Evolutionary conservation across 2,888 invertebrate species (phyloP), one percentile per base, ranked within the genome.

Genomic region (Sphecodes monilicornis): DNA sequence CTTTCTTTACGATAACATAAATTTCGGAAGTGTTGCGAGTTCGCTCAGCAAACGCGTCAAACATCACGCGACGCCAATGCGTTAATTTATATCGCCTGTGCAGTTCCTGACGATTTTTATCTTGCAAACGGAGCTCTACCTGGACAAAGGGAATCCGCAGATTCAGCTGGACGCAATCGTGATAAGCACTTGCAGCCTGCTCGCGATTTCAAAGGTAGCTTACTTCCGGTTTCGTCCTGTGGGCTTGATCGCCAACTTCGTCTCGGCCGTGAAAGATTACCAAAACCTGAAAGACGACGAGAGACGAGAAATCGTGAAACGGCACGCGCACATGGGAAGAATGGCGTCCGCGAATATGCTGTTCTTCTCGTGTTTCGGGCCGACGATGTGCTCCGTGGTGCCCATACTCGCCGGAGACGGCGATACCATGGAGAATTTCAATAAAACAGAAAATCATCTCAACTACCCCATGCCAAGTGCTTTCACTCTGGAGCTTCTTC

Each of bases 211-310:
- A 0, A 82, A 82, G 36, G 69, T 82, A 18, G 1, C 46, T 3
- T 22, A 0, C 1, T 82, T 70, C n/a, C 80, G 80, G 5, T 13
- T 60, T 8, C 43, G n/a, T 18, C 16, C 29, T 1, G 1, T 29
- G 0, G 82, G 60, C 0, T 54, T 82, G 6, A 32, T 74, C 13
- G 3, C 18, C 8, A 82, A 82, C 73, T 82, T 80, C 36, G n/a
- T 5, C 0, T 79, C 82, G 18, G 80, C 80, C 0, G 18, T 74
- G 18, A 69, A 41, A 16, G 82, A 82, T 54, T 82, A 82, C 60
- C 22, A 69, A 0, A 32, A 70, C 0, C 3, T 60, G 2, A 16
- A 1, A 0, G 22, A 26, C 1, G 73, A 70, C 1, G 68, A 80
- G 0, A 69, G 73, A 10, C 57, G 69, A 8, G 32, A 5, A 1